Base-by-base conservation (phyloP, 1,140 invertebrate genomes). In the Thaumetopoea pityocampa region DNA sequence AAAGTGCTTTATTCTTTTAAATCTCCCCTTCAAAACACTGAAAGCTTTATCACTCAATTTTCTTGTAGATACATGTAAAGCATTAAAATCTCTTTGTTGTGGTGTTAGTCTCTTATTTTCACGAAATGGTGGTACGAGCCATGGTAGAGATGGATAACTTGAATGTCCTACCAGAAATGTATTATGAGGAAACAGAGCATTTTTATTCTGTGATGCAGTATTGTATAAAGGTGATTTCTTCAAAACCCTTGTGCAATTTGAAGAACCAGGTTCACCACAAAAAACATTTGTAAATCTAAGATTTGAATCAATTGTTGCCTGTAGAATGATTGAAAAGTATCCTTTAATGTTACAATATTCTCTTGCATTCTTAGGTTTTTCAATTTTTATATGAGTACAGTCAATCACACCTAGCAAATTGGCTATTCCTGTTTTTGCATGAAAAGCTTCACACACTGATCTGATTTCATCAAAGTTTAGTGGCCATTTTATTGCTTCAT, bases 401-500 rank as follows among this genome's bases (percentile, higher is more conserved):
- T 76, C 71, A 44, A 76, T 69, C 16, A 76, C 54, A 23, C 71
- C 71, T 32, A 72, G 38, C 16, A 64, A 50, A 42, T 68, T 62
- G 9, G 64, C 46, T 30, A 76, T 70, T 19, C 64, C 55, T 23
- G 58, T 68, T 50, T 67, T 70, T 3, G 9, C 11, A 20, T 68
- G 49, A 46, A 72, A 76, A 17, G 37, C 30, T 33, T 76, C 61
- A 55, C 63, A 66, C 19, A 67, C 54, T 19, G 23, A 47, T 33
- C 29, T 58, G 5, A 67, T 47, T 36, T 70, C 64, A 50, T 55
- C 51, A 24, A 51, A 66, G 10, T 55, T 45, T 30, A 59, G 43
- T 14, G 72, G 72, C 72, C 72, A 77, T 32, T 67, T 73, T 17
- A 77, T 57, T 29, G 50, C 59, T 29, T 69, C 63, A 61, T 77